These are phyloP conservation scores for Drosophila neoperkinsi DNA, from an alignment of 2,888 invertebrate species.

Conservation along the genomic window DNA sequence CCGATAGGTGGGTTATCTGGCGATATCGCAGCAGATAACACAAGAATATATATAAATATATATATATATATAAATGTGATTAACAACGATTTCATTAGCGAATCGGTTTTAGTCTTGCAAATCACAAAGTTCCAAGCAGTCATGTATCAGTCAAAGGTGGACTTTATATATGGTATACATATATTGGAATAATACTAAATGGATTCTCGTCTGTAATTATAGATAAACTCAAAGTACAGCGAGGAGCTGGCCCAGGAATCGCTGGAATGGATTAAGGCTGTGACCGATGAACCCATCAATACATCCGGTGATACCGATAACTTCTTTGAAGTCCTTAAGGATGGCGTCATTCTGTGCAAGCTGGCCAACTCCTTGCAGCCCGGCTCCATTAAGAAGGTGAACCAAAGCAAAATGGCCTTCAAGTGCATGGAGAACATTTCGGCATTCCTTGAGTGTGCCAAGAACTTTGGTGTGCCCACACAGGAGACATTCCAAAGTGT, in stretches of 20 bases:
- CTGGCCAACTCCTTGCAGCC: slow-evolving; percentile 94
- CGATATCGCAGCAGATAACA: slow-evolving; percentile 50
- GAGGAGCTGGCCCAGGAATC: slow-evolving; percentile 96
- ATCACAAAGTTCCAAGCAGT: neutral
- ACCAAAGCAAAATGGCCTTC: slow-evolving; percentile 95
- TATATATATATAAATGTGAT: slow-evolving; percentile 6
- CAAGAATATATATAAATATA: slow-evolving; percentile 25
- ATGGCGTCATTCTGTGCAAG: slow-evolving; percentile 96
- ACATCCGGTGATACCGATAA: slow-evolving; percentile 96
- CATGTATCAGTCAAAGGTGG: slow-evolving; percentile 69
- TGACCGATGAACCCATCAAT: slow-evolving; percentile 94
- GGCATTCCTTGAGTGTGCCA: slow-evolving; percentile 94
- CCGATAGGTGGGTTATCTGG: slow-evolving; percentile 62
- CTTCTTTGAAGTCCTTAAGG: slow-evolving; percentile 95
- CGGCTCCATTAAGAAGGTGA: slow-evolving; percentile 95
- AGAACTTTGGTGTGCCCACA: slow-evolving; percentile 94
- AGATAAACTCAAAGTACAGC: slow-evolving; percentile 99
- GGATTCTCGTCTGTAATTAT: slow-evolving; percentile 35
- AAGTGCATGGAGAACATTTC: slow-evolving; percentile 99
- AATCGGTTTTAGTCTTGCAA: slow-evolving; percentile 45
- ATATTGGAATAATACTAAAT: neutral
- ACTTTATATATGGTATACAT: neutral
- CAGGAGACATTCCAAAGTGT: slow-evolving; percentile 99
- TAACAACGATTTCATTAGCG: slow-evolving; percentile 39
- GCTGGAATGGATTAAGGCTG: slow-evolving; percentile 95